phyloP scores from a whole-genome alignment of 2,797 vertebrate species.

The Tauraco hartlaubi region DNA sequence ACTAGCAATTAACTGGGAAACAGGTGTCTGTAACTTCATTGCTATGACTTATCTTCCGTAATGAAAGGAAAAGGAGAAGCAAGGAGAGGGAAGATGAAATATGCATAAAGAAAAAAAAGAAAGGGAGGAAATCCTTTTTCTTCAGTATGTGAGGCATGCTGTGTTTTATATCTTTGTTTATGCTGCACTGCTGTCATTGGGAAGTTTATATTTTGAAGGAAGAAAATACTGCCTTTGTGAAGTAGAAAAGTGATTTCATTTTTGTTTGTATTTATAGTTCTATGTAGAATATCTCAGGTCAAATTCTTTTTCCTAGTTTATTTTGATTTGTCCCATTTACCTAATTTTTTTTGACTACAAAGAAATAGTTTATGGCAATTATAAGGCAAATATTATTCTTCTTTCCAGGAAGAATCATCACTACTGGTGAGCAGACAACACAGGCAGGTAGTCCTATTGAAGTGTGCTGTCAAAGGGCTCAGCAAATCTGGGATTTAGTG shows the following conservation, averaged over 20 bases:
- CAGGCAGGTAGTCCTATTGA: background rate
- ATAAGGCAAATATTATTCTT: background rate
- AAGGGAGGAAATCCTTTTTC: background rate
- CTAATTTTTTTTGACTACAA: background rate
- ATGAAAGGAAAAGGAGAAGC: background rate
- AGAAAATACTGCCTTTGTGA: background rate
- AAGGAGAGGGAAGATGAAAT: slow-evolving; percentile 6
- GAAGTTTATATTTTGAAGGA: background rate
- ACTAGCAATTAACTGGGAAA: slow-evolving; percentile 33
- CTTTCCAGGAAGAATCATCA: background rate
- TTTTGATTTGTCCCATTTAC: background rate
- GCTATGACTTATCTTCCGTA: background rate
- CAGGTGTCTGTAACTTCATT: slow-evolving; percentile 17
- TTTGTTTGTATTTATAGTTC: background rate
- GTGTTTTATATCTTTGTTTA: slow-evolving; percentile 25
- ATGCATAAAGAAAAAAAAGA: background rate
- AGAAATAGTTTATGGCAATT: background rate
- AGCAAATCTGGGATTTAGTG: slow-evolving; percentile 42
- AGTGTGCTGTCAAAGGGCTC: slow-evolving; percentile 6
- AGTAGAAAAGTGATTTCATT: background rate
- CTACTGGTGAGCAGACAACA: background rate
- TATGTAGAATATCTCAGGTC: background rate
- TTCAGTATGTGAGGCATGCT: background rate
- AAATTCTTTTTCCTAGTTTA: background rate
- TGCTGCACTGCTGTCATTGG: background rate